Conservation (phyloP, 2,888 invertebrate species). For the Drosophila quasianomalipes region DNA sequence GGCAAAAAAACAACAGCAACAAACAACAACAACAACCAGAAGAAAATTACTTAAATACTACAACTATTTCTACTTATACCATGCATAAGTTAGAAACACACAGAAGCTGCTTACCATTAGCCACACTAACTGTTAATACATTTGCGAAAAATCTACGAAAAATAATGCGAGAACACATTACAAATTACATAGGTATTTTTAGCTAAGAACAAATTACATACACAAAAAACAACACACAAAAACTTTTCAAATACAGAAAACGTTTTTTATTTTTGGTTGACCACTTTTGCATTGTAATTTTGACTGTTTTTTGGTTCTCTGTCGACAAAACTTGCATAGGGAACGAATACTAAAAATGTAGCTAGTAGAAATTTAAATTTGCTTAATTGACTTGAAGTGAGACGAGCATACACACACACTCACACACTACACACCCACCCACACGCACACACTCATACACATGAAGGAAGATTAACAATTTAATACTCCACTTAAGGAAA, state of each 20-base stretch:
- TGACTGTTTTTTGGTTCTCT: slow-evolving; percentile 25
- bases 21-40: slow-evolving; percentile 12
- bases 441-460: slow-evolving; percentile 32
- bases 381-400: slow-evolving; percentile 61
- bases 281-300: slow-evolving; percentile 29
- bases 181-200: slow-evolving; percentile 44
- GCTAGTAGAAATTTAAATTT: slow-evolving; percentile 78
- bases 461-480: slow-evolving; percentile 58
- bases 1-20: background rate
- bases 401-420: slow-evolving; percentile 17
- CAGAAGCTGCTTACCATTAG: slow-evolving; percentile 40
- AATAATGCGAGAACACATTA: slow-evolving; percentile 32
- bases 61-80: slow-evolving; percentile 46
- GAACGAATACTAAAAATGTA: slow-evolving; percentile 56
- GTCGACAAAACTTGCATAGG: slow-evolving; percentile 21
- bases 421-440: slow-evolving; percentile 30
- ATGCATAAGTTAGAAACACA: slow-evolving; percentile 18
- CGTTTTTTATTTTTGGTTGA: background rate
- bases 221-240: slow-evolving; percentile 17
- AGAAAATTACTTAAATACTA: slow-evolving; percentile 60
- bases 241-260: slow-evolving; percentile 8
- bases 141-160: slow-evolving; percentile 32
- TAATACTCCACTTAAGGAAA: slow-evolving; percentile 68
- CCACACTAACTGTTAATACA: slow-evolving; percentile 38
- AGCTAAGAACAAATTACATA: slow-evolving; percentile 53